Conservation (phyloP, 1,140 invertebrate species). For the Phortica variegata region DNA sequence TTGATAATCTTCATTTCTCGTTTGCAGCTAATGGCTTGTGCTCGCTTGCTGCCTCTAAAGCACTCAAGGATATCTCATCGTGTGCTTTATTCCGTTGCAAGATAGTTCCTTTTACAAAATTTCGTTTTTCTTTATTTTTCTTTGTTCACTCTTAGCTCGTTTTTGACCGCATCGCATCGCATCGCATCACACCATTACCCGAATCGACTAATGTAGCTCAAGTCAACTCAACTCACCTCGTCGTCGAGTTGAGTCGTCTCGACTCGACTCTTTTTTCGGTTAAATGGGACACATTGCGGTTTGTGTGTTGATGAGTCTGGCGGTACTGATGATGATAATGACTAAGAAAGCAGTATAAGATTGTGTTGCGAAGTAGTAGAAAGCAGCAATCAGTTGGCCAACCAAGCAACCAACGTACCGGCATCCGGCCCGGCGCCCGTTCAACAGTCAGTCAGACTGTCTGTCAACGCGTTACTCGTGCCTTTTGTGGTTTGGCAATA, state of each 20-base stretch:
- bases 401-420: too few species aligned
- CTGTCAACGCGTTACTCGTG: constrained; percentile 24
- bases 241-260: too few species aligned
- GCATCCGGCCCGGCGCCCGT: constrained; percentile 22
- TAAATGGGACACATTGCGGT: constrained; percentile 53
- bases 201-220: too few species aligned
- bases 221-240: too few species aligned
- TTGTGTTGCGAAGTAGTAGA: too few species aligned
- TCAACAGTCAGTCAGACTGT: background rate
- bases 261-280: constrained; percentile 18
- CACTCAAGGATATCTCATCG: constrained; percentile 48
- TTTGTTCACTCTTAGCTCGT: too few species aligned
- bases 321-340: constrained; percentile 39
- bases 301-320: constrained; percentile 44
- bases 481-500: constrained; percentile 37
- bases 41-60: constrained; percentile 33
- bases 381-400: too few species aligned
- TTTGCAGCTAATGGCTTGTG: constrained; percentile 52
- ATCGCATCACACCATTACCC: too few species aligned
- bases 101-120: too few species aligned
- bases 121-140: too few species aligned
- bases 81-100: too few species aligned
- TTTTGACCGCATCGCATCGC: too few species aligned
- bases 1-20: constrained; percentile 55
- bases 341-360: constrained; percentile 36